phyloP scores from a whole-genome alignment of 2,888 invertebrate genomes.

The Iphiclides podalirius region DNA sequence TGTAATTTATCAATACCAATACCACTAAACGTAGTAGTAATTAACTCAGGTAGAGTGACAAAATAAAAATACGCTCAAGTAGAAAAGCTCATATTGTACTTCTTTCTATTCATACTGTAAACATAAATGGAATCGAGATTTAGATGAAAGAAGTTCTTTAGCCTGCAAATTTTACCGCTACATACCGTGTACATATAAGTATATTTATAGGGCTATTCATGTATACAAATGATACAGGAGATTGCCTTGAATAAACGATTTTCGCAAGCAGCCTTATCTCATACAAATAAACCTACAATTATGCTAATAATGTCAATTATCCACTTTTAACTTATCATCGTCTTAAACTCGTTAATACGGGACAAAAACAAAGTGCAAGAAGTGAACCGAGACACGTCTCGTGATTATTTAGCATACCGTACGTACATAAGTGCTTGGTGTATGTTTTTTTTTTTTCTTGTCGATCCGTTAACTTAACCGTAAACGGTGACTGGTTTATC shows the following conservation, averaged over 20 bases:
- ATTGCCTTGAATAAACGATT: neutral
- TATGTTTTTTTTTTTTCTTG: constrained; percentile 22
- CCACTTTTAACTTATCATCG: constrained; percentile 1
- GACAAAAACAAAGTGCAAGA: constrained; percentile 2
- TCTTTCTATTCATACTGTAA: too few species aligned
- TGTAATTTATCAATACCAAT: too few species aligned
- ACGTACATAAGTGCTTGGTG: neutral
- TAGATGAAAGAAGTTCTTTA: too few species aligned
- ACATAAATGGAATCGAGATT: too few species aligned
- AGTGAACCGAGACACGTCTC: constrained; percentile 3
- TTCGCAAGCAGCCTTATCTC: neutral
- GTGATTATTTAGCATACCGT: constrained; percentile 13
- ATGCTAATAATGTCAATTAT: constrained; percentile 9
- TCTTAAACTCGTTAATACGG: neutral
- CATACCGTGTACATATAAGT: too few species aligned
- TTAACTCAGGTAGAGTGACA: too few species aligned
- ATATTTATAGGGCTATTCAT: too few species aligned
- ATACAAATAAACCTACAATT: constrained; percentile 11
- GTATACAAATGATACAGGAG: neutral
- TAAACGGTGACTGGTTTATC: constrained; percentile 33
- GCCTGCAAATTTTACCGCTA: too few species aligned
- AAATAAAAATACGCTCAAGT: too few species aligned
- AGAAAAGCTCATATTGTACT: too few species aligned
- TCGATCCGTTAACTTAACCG: constrained; percentile 33
- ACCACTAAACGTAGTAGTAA: too few species aligned